Conservation (phyloP, 2,113 vertebrate genomes). For the Oenanthe melanoleuca region DNA sequence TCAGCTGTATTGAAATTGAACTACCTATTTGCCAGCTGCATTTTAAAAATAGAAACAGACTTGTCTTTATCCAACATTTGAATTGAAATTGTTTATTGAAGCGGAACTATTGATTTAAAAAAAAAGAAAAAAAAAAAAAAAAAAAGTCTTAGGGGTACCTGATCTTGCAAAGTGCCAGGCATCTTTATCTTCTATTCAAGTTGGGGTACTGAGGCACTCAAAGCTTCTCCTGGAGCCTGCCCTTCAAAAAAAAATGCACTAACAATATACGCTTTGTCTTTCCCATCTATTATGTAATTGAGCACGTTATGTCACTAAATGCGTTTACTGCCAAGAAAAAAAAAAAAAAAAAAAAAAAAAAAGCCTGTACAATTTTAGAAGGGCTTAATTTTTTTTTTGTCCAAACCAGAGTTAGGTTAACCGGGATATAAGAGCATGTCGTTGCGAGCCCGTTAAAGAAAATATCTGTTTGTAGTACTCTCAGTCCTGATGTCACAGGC, state of each 20-base stretch:
- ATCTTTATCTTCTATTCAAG: neutral
- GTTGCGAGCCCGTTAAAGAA: constrained; percentile 1
- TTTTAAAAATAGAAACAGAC: neutral
- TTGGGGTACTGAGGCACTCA: neutral
- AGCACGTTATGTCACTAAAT: constrained; percentile 33
- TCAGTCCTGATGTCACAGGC: constrained; percentile 81
- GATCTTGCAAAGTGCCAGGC: neutral
- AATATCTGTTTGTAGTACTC: constrained; percentile 77
- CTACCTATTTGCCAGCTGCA: neutral
- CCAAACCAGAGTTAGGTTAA: neutral
- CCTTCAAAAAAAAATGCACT: constrained; percentile 15
- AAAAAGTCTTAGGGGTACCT: neutral
- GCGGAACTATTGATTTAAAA: neutral
- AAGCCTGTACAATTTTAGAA: neutral
- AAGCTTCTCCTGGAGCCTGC: constrained; percentile 7
- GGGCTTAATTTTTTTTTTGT: neutral
- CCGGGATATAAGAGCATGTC: constrained; percentile 13
- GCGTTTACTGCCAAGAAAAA: neutral
- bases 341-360: neutral
- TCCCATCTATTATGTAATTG: constrained; percentile 48
- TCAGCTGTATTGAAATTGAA: neutral
- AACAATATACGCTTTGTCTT: constrained; percentile 39
- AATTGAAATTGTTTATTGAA: neutral
- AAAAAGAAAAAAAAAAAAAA: neutral
- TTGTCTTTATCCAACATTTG: neutral